Evolutionary conservation across 2,888 invertebrate genomes (phyloP), one percentile per base, ranked within the genome.

Genomic region (Caenorhabditis sp.): DNA sequence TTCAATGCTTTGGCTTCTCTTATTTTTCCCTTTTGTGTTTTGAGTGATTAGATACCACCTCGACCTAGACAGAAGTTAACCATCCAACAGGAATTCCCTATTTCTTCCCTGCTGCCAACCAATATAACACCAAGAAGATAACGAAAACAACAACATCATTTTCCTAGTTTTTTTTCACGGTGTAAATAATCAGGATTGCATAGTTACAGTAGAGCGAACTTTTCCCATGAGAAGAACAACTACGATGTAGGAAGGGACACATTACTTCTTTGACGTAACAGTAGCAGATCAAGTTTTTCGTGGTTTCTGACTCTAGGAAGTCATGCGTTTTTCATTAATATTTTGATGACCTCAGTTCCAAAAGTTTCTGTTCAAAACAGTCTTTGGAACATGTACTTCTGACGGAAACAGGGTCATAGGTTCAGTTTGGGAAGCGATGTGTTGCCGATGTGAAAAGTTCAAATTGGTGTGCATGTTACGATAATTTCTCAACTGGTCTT

Each of bases 321-420:
- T 68, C 68, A 68, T 68, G 68, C 54, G 68, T 68, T 68, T 66
- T 51, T 31, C 8, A 47, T 66, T 26, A 31, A 22, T 66, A 35
- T 66, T 51, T 31, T 66, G 28, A 49, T 66, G 66, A 66, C 66
- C 49, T 49, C n/a, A 51, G 41, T 28, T 49, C 49, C 28, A 31
- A 66, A n/a, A 47, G 26, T 41, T 47, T 51, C 6, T 44, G 44
- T 14, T 61, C 38, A n/a, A 16, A 7, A 35, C n/a, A 35, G 2
- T n/a, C 0, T 56, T 56, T 26, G 28, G n/a, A 28, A 28, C 19
- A n/a, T 61, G 61, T 16, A 63, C 63, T 63, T 44, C 28, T 24
- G 24, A 22, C 19, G 14, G 26, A 16, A 63, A 44, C 22, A 24
- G 26, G 16, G 2, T 44, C 26, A 44, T 26, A 8, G 41, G 26